Evolutionary conservation across 2,888 invertebrate genomes (phyloP).

Genomic region (Nephrocerus scutellatus): DNA sequence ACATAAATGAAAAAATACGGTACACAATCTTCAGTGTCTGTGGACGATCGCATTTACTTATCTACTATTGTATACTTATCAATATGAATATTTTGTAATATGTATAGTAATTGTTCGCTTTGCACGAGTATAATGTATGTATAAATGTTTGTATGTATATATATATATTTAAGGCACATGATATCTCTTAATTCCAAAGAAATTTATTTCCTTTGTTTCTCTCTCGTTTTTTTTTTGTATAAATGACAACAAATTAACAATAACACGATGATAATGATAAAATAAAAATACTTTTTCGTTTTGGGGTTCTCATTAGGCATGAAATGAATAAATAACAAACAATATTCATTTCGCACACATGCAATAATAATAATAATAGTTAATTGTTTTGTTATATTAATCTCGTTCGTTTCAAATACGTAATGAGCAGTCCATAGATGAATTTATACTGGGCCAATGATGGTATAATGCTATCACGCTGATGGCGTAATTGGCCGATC

Average conservation of each 20-base stretch:
- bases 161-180: too few relatives aligned
- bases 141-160: too few relatives aligned
- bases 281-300: neutral
- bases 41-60: too few relatives aligned
- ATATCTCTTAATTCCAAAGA: too few relatives aligned
- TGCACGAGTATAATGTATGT: too few relatives aligned
- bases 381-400: conserved; percentile 57
- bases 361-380: conserved; percentile 7
- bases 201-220: too few relatives aligned
- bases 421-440: conserved; percentile 74
- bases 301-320: conserved; percentile 6
- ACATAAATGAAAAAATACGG: too few relatives aligned
- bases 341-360: neutral
- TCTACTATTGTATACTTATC: too few relatives aligned
- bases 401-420: conserved; percentile 79
- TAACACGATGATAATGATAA: neutral
- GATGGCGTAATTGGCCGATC: conserved; percentile 73
- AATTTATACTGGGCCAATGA: conserved; percentile 85
- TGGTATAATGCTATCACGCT: conserved; percentile 81
- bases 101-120: too few relatives aligned
- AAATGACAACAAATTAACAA: neutral
- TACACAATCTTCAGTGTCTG: too few relatives aligned
- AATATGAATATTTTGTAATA: too few relatives aligned
- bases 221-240: conserved; percentile 2
- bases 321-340: conserved; percentile 4